Conservation (phyloP, 2,113 vertebrate genomes). For the Myrmecobius fasciatus region DNA sequence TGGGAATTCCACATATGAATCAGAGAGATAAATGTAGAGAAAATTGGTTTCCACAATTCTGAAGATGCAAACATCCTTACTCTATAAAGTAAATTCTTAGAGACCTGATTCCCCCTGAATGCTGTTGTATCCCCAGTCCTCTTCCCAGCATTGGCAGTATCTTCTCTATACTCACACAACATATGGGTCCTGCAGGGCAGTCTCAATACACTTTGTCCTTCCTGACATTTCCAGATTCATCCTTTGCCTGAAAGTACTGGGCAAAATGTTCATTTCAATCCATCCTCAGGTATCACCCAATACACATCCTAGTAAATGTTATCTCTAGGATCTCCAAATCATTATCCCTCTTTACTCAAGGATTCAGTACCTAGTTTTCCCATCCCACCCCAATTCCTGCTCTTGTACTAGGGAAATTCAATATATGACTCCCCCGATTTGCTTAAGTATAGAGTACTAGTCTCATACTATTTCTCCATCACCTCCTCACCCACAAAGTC, state of each 20-base stretch:
- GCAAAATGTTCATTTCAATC: background rate
- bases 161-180: background rate
- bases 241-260: background rate
- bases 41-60: background rate
- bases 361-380: background rate
- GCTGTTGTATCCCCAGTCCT: background rate
- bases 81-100: background rate
- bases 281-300: background rate
- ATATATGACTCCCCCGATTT: background rate
- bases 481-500: background rate
- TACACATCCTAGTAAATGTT: background rate
- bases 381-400: background rate
- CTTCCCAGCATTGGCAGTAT: background rate
- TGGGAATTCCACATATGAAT: background rate
- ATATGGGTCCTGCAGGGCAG: background rate
- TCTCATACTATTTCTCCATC: background rate
- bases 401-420: background rate
- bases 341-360: background rate
- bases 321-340: background rate
- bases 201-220: background rate
- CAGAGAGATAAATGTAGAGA: background rate
- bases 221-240: background rate
- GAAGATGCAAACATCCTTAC: background rate
- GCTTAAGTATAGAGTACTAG: background rate
- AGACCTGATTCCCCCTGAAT: background rate